Evolutionary conservation across 2,888 invertebrate genomes (phyloP).

Genomic region (Dicycla oo): DNA sequence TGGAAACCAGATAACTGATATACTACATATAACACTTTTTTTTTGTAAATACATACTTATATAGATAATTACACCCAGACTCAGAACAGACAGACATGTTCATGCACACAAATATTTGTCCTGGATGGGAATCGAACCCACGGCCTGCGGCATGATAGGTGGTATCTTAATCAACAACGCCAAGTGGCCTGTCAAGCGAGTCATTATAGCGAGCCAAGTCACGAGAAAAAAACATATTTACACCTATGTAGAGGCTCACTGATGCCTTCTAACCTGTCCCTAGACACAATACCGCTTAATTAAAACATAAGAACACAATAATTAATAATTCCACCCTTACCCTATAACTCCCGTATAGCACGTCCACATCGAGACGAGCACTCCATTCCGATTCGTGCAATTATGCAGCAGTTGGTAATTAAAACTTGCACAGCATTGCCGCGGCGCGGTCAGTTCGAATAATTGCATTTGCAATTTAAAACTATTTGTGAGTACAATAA

Average conservation of each 20-base stretch:
- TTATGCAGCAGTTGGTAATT: slow-evolving; percentile 73
- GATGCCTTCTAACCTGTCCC: background rate
- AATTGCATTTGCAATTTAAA: slow-evolving; percentile 79
- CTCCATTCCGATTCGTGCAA: slow-evolving; percentile 65
- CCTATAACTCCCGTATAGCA: slow-evolving; percentile 14
- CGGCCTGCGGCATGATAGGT: no score
- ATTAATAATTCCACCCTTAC: slow-evolving; percentile 25
- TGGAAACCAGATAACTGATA: no score
- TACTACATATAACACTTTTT: no score
- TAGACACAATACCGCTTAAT: slow-evolving; percentile 28
- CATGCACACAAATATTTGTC: no score
- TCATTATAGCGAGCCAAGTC: background rate
- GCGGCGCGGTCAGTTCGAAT: slow-evolving; percentile 64
- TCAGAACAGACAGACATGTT: no score
- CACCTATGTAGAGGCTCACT: background rate
- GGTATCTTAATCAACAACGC: no score
- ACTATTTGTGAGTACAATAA: slow-evolving; percentile 68
- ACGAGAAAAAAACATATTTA: background rate
- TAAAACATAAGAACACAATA: slow-evolving; percentile 42
- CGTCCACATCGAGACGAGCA: slow-evolving; percentile 43
- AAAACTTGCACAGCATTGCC: slow-evolving; percentile 67
- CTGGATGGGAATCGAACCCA: no score
- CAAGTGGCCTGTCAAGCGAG: no score
- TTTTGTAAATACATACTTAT: no score
- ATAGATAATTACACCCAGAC: no score